A percentile compares a stretch with the other conserved stretches of the same genome.
Conservation (phyloP, 1,140 invertebrate species). For the Ruditapes philippinarum region DNA sequence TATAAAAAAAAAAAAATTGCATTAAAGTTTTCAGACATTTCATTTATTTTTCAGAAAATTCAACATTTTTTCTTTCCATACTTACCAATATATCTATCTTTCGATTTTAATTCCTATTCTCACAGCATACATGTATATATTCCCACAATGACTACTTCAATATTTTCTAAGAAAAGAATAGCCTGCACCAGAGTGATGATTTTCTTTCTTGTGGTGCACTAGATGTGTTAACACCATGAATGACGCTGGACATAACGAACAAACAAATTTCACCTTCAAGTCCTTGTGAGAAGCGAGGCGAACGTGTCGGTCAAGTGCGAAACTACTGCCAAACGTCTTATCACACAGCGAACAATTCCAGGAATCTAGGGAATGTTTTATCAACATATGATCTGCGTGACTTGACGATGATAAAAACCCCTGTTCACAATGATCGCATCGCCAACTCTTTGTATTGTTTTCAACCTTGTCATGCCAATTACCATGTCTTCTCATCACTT, state of each 20-base stretch:
- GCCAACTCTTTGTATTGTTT: background rate
- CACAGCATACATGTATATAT: no score
- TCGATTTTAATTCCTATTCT: no score
- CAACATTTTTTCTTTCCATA: no score
- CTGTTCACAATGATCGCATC: constrained; percentile 60
- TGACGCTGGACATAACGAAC: constrained; percentile 57
- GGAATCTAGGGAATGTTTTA: constrained; percentile 24
- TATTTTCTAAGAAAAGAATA: constrained; percentile 25
- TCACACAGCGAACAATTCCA: constrained; percentile 47
- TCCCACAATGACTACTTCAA: no score
- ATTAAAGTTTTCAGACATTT: no score
- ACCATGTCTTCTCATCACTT: constrained; percentile 46
- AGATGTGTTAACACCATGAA: constrained; percentile 37
- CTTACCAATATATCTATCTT: no score
- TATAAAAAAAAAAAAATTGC: no score
- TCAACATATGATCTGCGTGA: background rate
- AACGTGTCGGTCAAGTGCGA: background rate
- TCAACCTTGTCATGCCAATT: constrained; percentile 52
- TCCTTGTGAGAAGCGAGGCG: background rate
- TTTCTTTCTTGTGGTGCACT: constrained; percentile 21
- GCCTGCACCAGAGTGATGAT: background rate
- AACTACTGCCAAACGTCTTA: constrained; percentile 36
- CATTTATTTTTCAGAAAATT: no score
- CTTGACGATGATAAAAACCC: background rate
- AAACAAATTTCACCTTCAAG: constrained; percentile 41